Percentiles rank a stretch among this genome's conserved stretches.
phyloP scores from a whole-genome alignment of 1,140 invertebrate genomes.

The Parasteatoda tepidariorum region DNA sequence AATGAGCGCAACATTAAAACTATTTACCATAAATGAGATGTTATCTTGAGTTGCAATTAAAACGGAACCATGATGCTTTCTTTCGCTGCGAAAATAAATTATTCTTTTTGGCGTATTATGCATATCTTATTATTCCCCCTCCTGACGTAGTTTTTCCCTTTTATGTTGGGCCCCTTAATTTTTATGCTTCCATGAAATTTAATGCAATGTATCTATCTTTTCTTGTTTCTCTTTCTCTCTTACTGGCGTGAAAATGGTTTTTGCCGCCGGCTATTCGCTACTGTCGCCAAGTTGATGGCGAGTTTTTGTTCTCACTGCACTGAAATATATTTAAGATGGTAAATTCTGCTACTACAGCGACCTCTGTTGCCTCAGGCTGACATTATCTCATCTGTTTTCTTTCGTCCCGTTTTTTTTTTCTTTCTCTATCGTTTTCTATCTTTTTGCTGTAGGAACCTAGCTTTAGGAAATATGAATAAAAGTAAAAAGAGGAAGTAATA shows the following conservation, averaged over 20 bases:
- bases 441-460: neutral
- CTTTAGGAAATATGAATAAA: neutral
- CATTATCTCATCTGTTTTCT: conserved; percentile 40
- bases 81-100: neutral
- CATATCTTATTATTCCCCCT: neutral
- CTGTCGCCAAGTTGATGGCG: neutral
- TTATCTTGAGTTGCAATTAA: neutral
- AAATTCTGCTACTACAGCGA: conserved; percentile 7
- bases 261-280: conserved; percentile 8
- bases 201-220: conserved; percentile 12
- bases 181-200: conserved; percentile 41
- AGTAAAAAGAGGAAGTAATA: neutral
- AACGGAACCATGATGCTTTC: neutral
- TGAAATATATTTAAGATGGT: neutral
- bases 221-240: conserved; percentile 6
- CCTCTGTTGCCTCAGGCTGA: conserved; percentile 25
- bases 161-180: neutral
- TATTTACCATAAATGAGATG: neutral
- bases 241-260: conserved; percentile 5
- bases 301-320: neutral
- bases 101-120: neutral
- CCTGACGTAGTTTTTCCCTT: neutral
- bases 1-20: neutral
- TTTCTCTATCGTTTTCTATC: neutral
- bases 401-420: neutral